These are phyloP conservation scores for Phalacrocorax brasilianus DNA, from an alignment of 2,113 vertebrate species.

Conservation along the genomic window DNA sequence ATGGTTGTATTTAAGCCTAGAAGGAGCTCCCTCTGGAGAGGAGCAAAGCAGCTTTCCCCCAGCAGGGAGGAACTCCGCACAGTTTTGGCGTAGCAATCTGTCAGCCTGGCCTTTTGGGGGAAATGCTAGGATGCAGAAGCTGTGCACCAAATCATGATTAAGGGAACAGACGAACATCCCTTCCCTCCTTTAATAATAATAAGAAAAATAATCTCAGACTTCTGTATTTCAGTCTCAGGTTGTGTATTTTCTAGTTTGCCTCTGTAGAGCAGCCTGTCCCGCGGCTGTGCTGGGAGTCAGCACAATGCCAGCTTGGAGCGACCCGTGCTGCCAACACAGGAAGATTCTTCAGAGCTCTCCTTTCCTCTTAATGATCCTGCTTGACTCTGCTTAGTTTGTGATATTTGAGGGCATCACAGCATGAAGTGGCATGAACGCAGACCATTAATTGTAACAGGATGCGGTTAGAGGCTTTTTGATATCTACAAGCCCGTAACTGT, in stretches of 20 bases:
- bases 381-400: neutral
- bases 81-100: neutral
- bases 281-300: neutral
- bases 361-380: neutral
- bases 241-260: neutral
- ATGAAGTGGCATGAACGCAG: neutral
- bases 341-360: neutral
- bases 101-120: neutral
- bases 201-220: neutral
- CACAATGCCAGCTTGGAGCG: fast-evolving
- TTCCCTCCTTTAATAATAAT: too few species aligned
- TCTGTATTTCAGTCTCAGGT: neutral
- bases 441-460: conserved; percentile 44
- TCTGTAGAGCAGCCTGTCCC: neutral
- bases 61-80: fast-evolving
- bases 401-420: conserved; percentile 42
- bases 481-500: neutral
- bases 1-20: neutral
- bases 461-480: neutral
- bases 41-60: neutral
- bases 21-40: neutral
- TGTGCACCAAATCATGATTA: neutral
- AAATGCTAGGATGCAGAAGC: neutral
- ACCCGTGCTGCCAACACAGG: neutral
- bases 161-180: neutral